Evolutionary conservation across 64 coral and sea anemone genomes (phyloP).

Genomic region (Pachyseris speciosa): DNA sequence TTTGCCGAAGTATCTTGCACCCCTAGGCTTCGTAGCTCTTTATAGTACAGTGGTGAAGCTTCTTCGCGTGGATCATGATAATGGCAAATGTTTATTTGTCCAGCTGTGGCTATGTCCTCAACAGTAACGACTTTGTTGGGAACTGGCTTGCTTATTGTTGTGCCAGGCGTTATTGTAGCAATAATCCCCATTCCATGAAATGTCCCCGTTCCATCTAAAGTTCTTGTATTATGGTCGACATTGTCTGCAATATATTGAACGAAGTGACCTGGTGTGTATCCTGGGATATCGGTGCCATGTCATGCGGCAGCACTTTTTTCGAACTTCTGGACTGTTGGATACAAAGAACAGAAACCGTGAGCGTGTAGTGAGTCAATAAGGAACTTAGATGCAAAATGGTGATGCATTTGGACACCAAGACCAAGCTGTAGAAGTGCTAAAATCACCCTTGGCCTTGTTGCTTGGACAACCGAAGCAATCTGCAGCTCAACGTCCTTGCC

Average conservation of each 20-base stretch:
- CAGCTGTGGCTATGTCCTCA: not conserved
- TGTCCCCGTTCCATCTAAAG: constrained; percentile 10
- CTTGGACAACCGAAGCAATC: constrained; percentile 53
- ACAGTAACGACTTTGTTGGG: not conserved
- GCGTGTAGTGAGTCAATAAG: constrained; percentile 31
- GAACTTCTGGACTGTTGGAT: constrained; percentile 13
- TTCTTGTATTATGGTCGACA: constrained; percentile 33
- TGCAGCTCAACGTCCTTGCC: constrained; percentile 52
- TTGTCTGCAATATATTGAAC: constrained; percentile 28
- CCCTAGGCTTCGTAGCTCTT: not conserved
- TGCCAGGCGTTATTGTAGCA: constrained; percentile 4
- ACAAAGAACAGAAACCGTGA: constrained; percentile 57
- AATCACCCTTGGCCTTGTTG: constrained; percentile 45
- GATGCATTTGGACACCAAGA: constrained; percentile 63
- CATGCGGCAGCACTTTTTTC: not conserved
- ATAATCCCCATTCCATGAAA: constrained; percentile 54
- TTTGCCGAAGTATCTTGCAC: not conserved
- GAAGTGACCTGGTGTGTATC: not conserved
- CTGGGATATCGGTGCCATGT: not conserved
- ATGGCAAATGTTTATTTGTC: not conserved
- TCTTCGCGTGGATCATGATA: not conserved
- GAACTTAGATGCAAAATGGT: constrained; percentile 58
- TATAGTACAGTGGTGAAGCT: not conserved
- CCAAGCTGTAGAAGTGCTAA: constrained; percentile 30
- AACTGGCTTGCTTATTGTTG: not conserved